Evolutionary conservation across 2,888 invertebrate genomes (phyloP).

Genomic region (Dascillus cervinus): DNA sequence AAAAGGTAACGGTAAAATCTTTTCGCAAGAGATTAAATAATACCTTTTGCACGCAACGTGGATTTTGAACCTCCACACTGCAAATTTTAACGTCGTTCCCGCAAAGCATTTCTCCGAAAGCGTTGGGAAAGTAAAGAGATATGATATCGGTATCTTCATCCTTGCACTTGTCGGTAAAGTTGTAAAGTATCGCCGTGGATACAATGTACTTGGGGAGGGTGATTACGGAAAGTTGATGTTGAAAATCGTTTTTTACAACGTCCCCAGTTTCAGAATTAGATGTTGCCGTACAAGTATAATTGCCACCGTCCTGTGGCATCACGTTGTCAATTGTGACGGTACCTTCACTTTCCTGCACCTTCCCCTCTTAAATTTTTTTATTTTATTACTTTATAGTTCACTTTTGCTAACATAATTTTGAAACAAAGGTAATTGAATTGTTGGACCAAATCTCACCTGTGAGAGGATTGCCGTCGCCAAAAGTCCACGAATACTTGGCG

Average conservation of each 20-base stretch:
- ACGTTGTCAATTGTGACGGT: conserved; percentile 30
- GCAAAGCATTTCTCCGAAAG: conserved; percentile 32
- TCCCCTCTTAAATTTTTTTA: conserved; percentile 16
- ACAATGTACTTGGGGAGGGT: conserved; percentile 34
- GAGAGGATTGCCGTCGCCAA: conserved; percentile 19
- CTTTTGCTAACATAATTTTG: not conserved
- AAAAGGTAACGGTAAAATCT: conserved; percentile 3
- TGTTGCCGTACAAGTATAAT: conserved; percentile 35
- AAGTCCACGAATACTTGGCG: conserved; percentile 19
- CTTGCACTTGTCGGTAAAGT: conserved; percentile 28
- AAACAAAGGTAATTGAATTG: conserved; percentile 1
- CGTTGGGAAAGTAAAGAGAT: conserved; percentile 32
- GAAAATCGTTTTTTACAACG: conserved; percentile 14
- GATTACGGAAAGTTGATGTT: conserved; percentile 35
- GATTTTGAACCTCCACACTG: conserved; percentile 29
- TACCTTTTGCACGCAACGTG: conserved; percentile 31
- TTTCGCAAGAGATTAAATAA: not conserved
- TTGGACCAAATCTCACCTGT: conserved; percentile 17
- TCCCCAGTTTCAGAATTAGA: conserved; percentile 14
- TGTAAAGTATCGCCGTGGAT: conserved; percentile 30
- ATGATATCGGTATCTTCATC: conserved; percentile 30
- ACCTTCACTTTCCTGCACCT: conserved; percentile 24
- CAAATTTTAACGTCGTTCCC: conserved; percentile 32
- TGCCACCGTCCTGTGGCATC: conserved; percentile 34
- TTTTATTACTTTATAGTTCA: not conserved